phyloP scores from a whole-genome alignment of 2,797 vertebrate genomes.

The Sphenopsis melanotis region DNA sequence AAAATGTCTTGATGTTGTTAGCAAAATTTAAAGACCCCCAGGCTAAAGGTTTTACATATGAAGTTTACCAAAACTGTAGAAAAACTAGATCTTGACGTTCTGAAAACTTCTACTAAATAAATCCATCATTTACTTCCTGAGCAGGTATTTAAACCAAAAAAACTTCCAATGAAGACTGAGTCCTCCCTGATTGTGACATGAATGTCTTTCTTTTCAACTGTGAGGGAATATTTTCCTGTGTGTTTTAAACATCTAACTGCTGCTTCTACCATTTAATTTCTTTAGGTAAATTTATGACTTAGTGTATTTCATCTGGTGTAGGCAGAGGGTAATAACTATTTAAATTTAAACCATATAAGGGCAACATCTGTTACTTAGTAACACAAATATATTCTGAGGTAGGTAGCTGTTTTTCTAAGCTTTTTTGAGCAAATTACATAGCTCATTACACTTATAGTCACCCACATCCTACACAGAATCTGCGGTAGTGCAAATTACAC shows the following conservation, averaged over 20 bases:
- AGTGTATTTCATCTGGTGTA: conserved; percentile 16
- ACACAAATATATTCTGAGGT: conserved; percentile 54
- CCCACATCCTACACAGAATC: background rate
- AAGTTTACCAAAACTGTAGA: background rate
- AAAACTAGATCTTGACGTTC: background rate
- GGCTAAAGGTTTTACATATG: background rate
- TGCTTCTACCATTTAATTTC: conserved; percentile 5
- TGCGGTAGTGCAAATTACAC: background rate
- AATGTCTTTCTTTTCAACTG: background rate
- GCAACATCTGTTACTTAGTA: conserved; percentile 64
- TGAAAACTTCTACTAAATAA: background rate
- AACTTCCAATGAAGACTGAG: background rate
- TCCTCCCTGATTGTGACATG: background rate
- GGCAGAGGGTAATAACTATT: conserved; percentile 48
- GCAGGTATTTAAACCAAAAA: background rate
- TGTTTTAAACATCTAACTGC: background rate
- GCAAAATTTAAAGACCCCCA: background rate
- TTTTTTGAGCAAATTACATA: conserved; percentile 54
- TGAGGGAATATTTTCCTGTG: background rate
- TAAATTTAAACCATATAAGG: conserved; percentile 18
- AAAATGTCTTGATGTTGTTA: background rate
- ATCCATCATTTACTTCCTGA: background rate
- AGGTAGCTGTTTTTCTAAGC: conserved; percentile 46
- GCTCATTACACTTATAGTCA: conserved; percentile 23
- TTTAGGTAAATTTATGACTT: conserved; percentile 35